Evolutionary conservation across 2,888 invertebrate species (phyloP).

Genomic region (Cyrtodaria siliqua): DNA sequence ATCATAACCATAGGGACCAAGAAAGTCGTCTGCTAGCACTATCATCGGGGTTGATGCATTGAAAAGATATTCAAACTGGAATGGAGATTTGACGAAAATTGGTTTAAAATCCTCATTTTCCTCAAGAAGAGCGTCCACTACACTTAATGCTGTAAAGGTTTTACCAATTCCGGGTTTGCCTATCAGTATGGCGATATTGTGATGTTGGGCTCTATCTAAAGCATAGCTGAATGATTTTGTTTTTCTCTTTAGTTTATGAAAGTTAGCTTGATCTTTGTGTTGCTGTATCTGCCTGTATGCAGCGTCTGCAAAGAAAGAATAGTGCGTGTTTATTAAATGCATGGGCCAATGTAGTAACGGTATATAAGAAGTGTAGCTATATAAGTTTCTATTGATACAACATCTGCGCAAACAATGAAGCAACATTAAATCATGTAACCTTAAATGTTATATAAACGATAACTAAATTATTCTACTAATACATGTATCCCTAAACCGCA

Average conservation of each 20-base stretch:
- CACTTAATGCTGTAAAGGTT: conserved; percentile 42
- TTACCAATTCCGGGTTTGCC: conserved; percentile 50
- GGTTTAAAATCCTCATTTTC: conserved; percentile 17
- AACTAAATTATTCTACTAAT: too few relatives aligned
- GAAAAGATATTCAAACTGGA: conserved; percentile 21
- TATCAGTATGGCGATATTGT: conserved; percentile 29
- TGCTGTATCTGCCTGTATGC: neutral
- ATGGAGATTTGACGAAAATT: conserved; percentile 18
- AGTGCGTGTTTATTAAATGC: too few relatives aligned
- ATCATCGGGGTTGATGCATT: conserved; percentile 21
- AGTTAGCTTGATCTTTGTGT: conserved; percentile 16
- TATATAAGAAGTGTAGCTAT: too few relatives aligned
- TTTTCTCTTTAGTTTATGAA: conserved; percentile 4
- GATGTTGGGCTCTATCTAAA: conserved; percentile 13
- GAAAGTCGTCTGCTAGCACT: conserved; percentile 41
- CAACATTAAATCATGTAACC: too few relatives aligned
- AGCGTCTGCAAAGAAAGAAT: neutral
- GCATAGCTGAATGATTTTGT: conserved; percentile 26
- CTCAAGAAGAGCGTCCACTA: conserved; percentile 20
- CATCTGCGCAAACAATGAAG: too few relatives aligned
- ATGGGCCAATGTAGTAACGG: neutral
- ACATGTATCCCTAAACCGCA: too few relatives aligned
- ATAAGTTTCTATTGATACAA: too few relatives aligned
- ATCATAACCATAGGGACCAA: conserved; percentile 16
- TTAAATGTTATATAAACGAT: too few relatives aligned